Evolutionary conservation across 2,113 vertebrate species (phyloP).

Genomic region (Amazona guildingii): DNA sequence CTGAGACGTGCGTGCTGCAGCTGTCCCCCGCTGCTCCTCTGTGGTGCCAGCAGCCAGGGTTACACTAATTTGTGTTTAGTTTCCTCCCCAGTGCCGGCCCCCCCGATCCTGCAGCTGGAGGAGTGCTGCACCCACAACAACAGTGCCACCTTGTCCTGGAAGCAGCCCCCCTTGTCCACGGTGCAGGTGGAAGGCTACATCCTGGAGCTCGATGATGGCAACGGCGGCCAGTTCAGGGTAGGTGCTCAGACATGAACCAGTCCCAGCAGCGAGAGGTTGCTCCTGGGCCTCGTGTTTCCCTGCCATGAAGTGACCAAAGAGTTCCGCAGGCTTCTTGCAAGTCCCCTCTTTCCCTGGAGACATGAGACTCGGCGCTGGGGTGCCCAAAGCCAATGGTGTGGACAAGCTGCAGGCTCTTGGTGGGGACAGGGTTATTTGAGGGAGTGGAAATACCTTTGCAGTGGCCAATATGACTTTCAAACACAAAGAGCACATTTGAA

Average conservation of each 20-base stretch:
- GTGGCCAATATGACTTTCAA: neutral
- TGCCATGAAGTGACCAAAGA: fast-evolving
- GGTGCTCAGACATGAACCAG: neutral
- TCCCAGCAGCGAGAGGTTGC: fast-evolving
- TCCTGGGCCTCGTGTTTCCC: neutral
- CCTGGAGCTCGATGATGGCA: constrained; percentile 95
- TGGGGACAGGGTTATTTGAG: neutral
- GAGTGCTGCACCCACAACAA: constrained; percentile 98
- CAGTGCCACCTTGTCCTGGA: constrained; percentile 97
- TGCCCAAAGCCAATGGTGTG: neutral
- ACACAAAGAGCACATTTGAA: neutral
- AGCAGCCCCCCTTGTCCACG: constrained; percentile 92
- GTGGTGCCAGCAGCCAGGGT: constrained; percentile 22
- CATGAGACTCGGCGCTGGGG: fast-evolving
- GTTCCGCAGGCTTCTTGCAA: fast-evolving
- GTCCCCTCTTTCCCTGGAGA: neutral
- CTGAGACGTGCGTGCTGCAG: fast-evolving
- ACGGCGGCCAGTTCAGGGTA: constrained; percentile 94
- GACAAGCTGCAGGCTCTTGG: neutral
- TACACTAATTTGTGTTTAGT: constrained; percentile 74
- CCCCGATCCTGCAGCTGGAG: constrained; percentile 95
- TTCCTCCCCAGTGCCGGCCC: constrained; percentile 89
- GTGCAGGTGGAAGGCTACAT: constrained; percentile 95
- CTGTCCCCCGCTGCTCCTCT: neutral
- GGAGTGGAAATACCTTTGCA: neutral